Evolutionary conservation across 2,888 invertebrate genomes (phyloP).

Genomic region (Stenodema calcarata): DNA sequence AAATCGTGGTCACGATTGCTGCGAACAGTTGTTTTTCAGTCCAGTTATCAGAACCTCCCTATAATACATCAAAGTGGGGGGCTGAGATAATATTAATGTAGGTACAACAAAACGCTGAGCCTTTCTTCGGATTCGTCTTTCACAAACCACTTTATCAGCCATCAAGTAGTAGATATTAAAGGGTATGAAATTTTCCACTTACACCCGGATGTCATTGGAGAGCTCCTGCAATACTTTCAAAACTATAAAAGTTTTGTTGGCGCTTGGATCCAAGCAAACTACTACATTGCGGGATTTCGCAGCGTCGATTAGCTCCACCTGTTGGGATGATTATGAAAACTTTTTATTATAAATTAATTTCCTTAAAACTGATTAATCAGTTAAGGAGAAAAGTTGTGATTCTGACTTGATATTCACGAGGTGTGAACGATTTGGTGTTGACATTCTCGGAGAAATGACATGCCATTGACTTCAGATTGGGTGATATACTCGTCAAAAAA

Average conservation of each 20-base stretch:
- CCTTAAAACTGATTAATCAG: background rate
- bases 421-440: conserved; percentile 79
- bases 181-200: conserved; percentile 55
- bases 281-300: conserved; percentile 78
- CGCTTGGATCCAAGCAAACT: conserved; percentile 76
- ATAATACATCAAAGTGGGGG: no score
- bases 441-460: conserved; percentile 67
- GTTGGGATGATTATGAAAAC: conserved; percentile 24
- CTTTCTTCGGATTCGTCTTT: no score
- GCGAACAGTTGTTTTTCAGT: no score
- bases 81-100: no score
- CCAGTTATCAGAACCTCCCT: no score
- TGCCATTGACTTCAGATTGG: conserved; percentile 55
- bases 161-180: no score
- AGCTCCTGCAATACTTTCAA: conserved; percentile 85
- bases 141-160: no score
- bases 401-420: conserved; percentile 76
- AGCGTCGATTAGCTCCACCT: conserved; percentile 79
- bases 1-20: no score
- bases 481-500: background rate
- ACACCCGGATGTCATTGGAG: conserved; percentile 73
- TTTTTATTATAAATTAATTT: background rate
- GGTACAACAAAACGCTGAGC: no score
- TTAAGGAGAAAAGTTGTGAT: background rate
- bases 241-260: conserved; percentile 85